Evolutionary conservation across 2,113 vertebrate species (phyloP).

Genomic region (Pyrgilauda ruficollis): DNA sequence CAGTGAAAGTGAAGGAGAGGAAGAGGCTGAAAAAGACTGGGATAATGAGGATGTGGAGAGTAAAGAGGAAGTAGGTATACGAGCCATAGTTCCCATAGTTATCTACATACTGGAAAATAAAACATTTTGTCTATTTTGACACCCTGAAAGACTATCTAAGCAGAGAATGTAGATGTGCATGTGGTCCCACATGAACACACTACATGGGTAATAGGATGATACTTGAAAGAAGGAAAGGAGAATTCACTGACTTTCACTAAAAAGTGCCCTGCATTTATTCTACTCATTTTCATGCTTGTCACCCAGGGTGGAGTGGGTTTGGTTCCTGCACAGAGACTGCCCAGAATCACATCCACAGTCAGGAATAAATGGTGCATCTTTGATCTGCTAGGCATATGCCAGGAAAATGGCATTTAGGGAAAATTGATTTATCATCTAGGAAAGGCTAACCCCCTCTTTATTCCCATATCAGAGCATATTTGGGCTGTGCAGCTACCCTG

Average conservation of each 20-base stretch:
- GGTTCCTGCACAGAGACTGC: not conserved
- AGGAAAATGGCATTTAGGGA: not conserved
- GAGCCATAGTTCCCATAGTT: not conserved
- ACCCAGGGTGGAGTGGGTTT: not conserved
- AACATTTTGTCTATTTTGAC: not conserved
- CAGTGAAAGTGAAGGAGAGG: slow-evolving; percentile 76
- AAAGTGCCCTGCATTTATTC: not conserved
- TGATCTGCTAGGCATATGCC: not conserved
- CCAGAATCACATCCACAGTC: not conserved
- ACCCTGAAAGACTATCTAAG: not conserved
- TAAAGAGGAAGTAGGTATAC: slow-evolving; percentile 78
- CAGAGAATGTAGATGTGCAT: not conserved
- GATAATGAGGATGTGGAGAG: slow-evolving; percentile 66
- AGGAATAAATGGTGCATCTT: not conserved
- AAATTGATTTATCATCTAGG: not conserved
- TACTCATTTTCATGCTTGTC: not conserved
- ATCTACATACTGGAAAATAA: not conserved
- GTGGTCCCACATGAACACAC: not conserved
- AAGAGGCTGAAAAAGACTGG: slow-evolving; percentile 67
- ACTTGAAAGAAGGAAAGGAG: not conserved
- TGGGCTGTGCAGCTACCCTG: not conserved
- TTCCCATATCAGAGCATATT: not conserved
- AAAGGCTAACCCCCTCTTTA: not conserved
- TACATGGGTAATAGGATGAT: not conserved
- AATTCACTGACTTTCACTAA: not conserved